Base-by-base conservation (phyloP, 2,797 vertebrate species). In the Cuniculus paca region DNA sequence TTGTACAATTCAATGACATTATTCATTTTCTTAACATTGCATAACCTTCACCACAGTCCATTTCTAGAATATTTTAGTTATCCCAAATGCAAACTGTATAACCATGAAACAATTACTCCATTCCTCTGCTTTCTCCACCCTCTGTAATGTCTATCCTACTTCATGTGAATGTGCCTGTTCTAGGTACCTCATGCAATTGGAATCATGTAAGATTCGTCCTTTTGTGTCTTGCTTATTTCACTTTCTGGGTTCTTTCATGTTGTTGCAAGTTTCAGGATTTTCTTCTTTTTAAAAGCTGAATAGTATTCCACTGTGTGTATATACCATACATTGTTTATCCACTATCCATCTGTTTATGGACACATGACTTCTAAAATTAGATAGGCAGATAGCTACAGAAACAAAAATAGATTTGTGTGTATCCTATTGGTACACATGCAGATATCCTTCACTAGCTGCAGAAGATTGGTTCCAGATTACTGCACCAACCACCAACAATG, bases 51-150 rank as follows among this genome's bases (percentile, higher is more conserved):
- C 39, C 26, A 75, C 85, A n/a, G 52, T 61, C 19, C 14, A 17
- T 56, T 95, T 79, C 60, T 56, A 79, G 85, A 96, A 48, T 9
- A 54, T 94, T 75, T 82, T 88, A 24, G 42, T 89, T 81, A 93
- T 81, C 36, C 60, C 36, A 78, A 61, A 78, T 16, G 54, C 70
- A 65, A 90, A 87, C 19, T 28, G n/a, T 63, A 14, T 56, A 94
- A 75, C 68, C 70, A 61, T 82, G 88, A 85, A 74, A 58, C n/a
- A 75, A n/a, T 65, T 81, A 85, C 50, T 75, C n/a, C 45, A 28
- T 60, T 42, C 52, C 75, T 56, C 42, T 13, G 28, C 45, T 3
- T 34, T 87, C 7, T 28, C 34, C 34, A 68, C 50, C 28, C 50
- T 56, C 8, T 3, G 22, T 74, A 28, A 58, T 10, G 36, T 81